These are phyloP conservation scores for Paguma larvata DNA, from an alignment of 2,797 vertebrate genomes.

Conservation along the genomic window DNA sequence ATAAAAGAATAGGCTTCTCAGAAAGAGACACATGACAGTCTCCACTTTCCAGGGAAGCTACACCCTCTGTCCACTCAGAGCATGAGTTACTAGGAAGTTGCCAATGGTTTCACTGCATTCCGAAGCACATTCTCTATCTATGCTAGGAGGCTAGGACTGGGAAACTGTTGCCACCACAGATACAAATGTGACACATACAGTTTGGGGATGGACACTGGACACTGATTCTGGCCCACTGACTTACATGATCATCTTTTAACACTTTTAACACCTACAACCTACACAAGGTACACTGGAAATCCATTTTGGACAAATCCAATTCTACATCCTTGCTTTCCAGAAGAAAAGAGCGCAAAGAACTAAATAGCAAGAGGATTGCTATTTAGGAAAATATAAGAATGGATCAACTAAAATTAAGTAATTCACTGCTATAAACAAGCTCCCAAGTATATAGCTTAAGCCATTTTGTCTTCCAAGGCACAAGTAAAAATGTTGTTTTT, in stretches of 20 bases:
- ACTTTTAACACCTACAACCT: neutral
- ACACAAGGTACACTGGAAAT: neutral
- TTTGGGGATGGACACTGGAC: neutral
- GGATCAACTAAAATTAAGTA: neutral
- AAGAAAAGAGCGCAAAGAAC: neutral
- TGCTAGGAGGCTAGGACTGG: fast-evolving
- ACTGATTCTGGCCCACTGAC: neutral
- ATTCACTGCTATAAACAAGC: neutral
- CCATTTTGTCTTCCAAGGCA: neutral
- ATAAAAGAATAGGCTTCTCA: neutral
- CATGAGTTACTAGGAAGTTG: neutral
- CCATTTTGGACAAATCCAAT: neutral
- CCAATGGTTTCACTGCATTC: neutral
- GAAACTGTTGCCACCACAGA: neutral
- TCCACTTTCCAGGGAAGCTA: neutral
- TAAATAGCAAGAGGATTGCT: neutral
- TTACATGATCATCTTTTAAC: neutral
- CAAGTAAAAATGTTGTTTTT: neutral
- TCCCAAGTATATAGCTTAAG: neutral
- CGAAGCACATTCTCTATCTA: neutral
- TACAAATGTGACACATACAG: neutral
- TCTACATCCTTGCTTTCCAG: neutral
- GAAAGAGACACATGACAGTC: neutral
- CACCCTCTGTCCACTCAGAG: neutral
- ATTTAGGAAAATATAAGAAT: neutral